Evolutionary conservation across 2,113 vertebrate species (phyloP), one percentile per base, ranked within the genome.

Genomic region (Laterallus jamaicensis): DNA sequence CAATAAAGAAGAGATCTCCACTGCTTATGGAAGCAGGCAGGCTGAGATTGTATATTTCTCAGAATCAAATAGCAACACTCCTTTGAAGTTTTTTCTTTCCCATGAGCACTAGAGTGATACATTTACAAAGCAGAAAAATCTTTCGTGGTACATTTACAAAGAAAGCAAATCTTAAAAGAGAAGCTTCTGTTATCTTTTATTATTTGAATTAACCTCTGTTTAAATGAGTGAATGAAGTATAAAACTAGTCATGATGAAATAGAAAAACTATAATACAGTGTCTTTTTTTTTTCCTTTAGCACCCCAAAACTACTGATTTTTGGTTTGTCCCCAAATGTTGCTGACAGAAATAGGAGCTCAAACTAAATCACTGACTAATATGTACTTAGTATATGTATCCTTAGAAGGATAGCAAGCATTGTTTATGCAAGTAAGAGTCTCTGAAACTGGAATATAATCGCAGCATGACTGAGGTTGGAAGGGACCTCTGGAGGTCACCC

Each of bases 191-290:
- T 96, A 77, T 49, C 14, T 49, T 83, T 88, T 44, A 82, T 74
- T 94, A 94, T 82, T 85, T 82, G 54, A 93, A 86, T 44, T 75
- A 84, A 70, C 14, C 9, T 71, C 39, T 73, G 31, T 82, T 95
- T 90, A 84, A 91, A 63, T 63, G 37, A 93, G 50, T 91, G 90
- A 82, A 79, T 39, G 18, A 92, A 84, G 22, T 73, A 74, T 55
- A 50, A 76, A 87, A 92, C 44, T 55, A 91, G 47, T 55, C 5
- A 2, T 81, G 62, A 74, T 47, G 24, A 96, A 91, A 75, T 16
- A 85, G 24, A 12, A 90, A 84, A 78, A 77, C 42, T 58, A 29
- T 31, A 89, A 71, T 32, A 56, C 37, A 67, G 15, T 68, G 29
- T 49, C 75, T 60, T 84, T 84, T 90, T 90, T 90, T 18, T 63